Evolutionary conservation across 2,113 vertebrate species (phyloP).

Genomic region (Nannobrachium achirus): DNA sequence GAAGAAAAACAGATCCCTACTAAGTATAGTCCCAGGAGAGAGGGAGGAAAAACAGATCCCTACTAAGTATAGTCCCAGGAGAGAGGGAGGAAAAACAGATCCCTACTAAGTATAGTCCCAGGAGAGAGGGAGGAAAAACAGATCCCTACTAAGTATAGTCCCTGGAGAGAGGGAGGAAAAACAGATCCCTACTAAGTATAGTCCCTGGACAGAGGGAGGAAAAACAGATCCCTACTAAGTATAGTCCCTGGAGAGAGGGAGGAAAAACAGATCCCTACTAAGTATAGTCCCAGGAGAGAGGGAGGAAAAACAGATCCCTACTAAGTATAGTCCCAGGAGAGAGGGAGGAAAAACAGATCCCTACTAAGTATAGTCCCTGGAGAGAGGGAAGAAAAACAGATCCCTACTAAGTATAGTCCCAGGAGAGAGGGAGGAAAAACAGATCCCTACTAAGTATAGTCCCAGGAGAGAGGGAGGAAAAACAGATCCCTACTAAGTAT

Average conservation of each 20-base stretch:
- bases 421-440: neutral
- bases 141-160: no score
- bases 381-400: neutral
- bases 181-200: no score
- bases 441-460: no score
- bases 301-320: neutral
- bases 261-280: neutral
- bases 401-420: neutral
- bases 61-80: no score
- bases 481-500: no score
- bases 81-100: no score
- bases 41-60: neutral
- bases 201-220: no score
- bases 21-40: no score
- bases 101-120: no score
- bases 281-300: neutral
- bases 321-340: neutral
- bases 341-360: neutral
- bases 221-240: neutral
- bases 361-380: neutral
- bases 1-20: neutral
- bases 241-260: neutral
- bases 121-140: no score
- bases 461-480: neutral
- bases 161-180: no score